These are phyloP conservation scores for Drosophila aldrichi DNA, from an alignment of 2,888 invertebrate genomes.

Conservation along the genomic window DNA sequence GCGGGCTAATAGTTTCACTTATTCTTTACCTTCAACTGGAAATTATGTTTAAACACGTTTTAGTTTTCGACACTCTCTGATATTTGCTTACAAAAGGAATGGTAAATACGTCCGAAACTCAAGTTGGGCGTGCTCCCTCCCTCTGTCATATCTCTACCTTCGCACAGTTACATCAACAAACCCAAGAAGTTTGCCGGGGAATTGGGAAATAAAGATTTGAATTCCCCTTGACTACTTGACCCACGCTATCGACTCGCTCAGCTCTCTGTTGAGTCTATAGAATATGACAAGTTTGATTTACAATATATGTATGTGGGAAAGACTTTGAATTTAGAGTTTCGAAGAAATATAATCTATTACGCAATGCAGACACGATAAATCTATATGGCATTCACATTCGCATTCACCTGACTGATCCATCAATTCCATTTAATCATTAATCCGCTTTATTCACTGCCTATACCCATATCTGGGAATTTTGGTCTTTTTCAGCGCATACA, in stretches of 20 bases:
- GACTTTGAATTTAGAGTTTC: no score
- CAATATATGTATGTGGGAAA: background rate
- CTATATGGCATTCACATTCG: background rate
- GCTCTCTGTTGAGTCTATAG: no score
- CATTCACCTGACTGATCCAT: background rate
- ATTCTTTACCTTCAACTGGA: slow-evolving; percentile 53
- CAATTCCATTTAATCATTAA: background rate
- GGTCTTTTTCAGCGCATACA: background rate
- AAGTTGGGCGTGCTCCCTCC: background rate
- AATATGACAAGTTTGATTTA: background rate
- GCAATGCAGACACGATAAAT: no score
- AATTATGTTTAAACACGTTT: slow-evolving; percentile 82
- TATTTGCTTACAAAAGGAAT: background rate
- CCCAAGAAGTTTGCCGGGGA: background rate
- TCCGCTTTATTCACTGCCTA: background rate
- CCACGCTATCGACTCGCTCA: no score
- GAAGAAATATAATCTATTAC: background rate
- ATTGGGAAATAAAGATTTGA: background rate
- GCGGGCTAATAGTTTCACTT: slow-evolving; percentile 45
- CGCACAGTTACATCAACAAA: background rate
- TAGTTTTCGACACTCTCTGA: slow-evolving; percentile 43
- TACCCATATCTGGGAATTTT: background rate
- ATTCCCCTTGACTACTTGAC: no score
- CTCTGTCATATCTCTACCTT: background rate
- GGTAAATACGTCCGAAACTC: background rate